Percentiles rank a stretch among this genome's conserved stretches.
These are phyloP conservation scores for Hafferia zeledoni DNA, from an alignment of 2,797 vertebrate genomes.

Conservation along the genomic window DNA sequence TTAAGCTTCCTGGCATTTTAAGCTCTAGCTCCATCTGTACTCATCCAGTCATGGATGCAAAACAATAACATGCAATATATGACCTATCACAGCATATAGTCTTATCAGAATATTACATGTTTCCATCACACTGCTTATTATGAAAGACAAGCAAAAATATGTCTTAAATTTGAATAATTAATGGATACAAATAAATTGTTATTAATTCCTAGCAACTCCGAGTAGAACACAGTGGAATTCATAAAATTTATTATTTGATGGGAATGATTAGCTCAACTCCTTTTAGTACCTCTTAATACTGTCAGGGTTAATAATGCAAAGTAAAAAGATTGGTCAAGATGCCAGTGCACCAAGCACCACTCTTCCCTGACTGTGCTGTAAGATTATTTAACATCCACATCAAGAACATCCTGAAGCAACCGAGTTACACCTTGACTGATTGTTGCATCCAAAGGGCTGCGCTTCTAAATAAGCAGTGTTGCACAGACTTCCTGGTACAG, in stretches of 20 bases:
- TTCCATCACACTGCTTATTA: neutral
- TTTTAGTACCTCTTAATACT: neutral
- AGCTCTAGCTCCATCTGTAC: neutral
- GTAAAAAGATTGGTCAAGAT: neutral
- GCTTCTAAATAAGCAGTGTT: neutral
- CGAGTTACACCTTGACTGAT: neutral
- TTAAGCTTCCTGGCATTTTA: constrained; percentile 12
- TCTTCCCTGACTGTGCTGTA: neutral
- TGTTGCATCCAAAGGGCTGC: neutral
- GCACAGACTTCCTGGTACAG: neutral
- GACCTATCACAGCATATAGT: neutral
- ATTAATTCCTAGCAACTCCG: neutral
- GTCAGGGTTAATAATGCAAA: neutral
- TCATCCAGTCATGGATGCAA: neutral
- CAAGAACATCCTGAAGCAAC: neutral
- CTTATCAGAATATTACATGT: neutral
- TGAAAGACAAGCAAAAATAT: neutral
- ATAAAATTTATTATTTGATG: neutral
- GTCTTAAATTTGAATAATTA: constrained; percentile 14
- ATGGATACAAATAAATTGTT: constrained; percentile 5
- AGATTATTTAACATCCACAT: constrained; percentile 14
- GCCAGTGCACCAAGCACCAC: neutral
- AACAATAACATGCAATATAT: neutral
- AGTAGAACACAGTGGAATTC: neutral
- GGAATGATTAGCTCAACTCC: constrained; percentile 1